Evolutionary conservation across 2,797 vertebrate genomes (phyloP).

Genomic region (Phrynocephalus guinanensis): DNA sequence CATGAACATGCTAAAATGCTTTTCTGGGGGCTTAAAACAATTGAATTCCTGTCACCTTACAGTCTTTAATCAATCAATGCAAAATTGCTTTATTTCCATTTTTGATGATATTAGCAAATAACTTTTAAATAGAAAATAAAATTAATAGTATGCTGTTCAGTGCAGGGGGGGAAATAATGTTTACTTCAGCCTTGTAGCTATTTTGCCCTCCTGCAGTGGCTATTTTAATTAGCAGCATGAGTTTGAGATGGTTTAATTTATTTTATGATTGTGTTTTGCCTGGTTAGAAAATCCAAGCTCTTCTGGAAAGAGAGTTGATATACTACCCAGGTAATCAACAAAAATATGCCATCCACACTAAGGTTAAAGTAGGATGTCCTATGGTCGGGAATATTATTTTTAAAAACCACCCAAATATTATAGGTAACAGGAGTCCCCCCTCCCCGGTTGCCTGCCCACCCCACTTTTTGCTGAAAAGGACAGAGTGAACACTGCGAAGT

Average conservation of each 20-base stretch:
- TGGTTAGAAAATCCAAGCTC: conserved; percentile 58
- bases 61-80: conserved; percentile 32
- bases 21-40: conserved; percentile 39
- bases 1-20: conserved; percentile 11
- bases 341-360: conserved; percentile 70
- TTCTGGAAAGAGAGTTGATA: conserved; percentile 77
- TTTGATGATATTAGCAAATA: conserved; percentile 79
- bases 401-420: conserved; percentile 50
- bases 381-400: conserved; percentile 49
- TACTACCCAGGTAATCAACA: conserved; percentile 75
- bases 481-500: too few relatives aligned
- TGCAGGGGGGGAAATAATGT: conserved; percentile 69
- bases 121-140: conserved; percentile 77
- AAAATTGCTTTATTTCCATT: conserved; percentile 49
- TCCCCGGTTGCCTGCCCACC: conserved; percentile 62
- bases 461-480: conserved; percentile 61
- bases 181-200: conserved; percentile 78
- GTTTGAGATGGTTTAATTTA: conserved; percentile 81
- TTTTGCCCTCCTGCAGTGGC: conserved; percentile 75
- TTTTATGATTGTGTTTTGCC: conserved; percentile 72
- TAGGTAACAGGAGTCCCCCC: conserved; percentile 69
- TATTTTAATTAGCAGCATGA: conserved; percentile 83
- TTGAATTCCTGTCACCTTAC: conserved; percentile 44
- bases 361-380: conserved; percentile 68
- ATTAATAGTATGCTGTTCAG: conserved; percentile 75